Percentiles rank a stretch among this genome's conserved stretches.
Evolutionary conservation across 1,140 invertebrate genomes (phyloP).

Genomic region (Pseudomyrmex flavicornis): DNA sequence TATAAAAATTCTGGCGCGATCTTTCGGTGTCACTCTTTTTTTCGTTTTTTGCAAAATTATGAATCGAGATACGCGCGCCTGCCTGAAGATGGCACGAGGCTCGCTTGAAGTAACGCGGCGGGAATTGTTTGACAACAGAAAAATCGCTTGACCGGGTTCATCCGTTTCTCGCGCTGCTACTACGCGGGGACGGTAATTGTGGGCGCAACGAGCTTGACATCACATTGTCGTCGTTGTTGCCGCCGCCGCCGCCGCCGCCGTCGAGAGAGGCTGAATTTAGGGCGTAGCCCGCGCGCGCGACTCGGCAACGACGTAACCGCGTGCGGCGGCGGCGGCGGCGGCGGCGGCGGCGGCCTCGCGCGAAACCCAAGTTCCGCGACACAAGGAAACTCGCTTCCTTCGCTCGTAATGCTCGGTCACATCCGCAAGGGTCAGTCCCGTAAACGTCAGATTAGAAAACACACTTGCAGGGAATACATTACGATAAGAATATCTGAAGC

Average conservation of each 20-base stretch:
- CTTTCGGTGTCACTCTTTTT: background rate
- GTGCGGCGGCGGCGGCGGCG: conserved; percentile 1
- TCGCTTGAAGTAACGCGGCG: conserved; percentile 6
- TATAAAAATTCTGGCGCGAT: background rate
- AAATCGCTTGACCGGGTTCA: conserved; percentile 42
- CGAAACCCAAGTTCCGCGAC: conserved; percentile 13
- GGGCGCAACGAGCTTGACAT: background rate
- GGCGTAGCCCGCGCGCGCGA: conserved; percentile 47
- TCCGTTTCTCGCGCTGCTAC: background rate
- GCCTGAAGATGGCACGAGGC: conserved; percentile 67
- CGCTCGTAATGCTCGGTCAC: conserved; percentile 7
- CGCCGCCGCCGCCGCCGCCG: background rate
- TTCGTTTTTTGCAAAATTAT: background rate
- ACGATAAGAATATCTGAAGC: no score
- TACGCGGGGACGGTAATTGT: background rate
- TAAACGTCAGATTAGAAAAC: background rate
- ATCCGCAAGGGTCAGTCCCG: conserved; percentile 1
- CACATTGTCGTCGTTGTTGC: background rate
- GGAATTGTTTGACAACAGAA: conserved; percentile 72
- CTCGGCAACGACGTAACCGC: conserved; percentile 30
- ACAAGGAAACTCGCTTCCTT: conserved; percentile 42
- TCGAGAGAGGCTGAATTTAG: conserved; percentile 51
- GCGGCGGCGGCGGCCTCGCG: no score
- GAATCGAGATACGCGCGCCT: background rate
- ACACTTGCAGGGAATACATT: background rate